Percentiles rank a stretch among this genome's conserved stretches.
phyloP scores from a whole-genome alignment of 2,113 vertebrate genomes.

The Lates calcarifer region DNA sequence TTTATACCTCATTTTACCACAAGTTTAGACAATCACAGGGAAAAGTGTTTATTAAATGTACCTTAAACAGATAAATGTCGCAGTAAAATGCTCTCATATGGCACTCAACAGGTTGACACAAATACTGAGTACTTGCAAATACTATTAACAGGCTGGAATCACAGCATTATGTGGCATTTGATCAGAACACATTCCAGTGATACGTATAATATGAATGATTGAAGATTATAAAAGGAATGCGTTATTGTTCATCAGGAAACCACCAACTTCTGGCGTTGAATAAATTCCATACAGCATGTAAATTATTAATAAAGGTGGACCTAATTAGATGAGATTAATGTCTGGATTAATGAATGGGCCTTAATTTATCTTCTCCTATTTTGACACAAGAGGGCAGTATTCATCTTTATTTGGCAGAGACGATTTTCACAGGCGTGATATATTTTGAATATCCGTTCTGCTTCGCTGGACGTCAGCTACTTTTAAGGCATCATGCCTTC shows the following conservation, averaged over 20 bases:
- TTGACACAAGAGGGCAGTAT: slow-evolving; percentile 39
- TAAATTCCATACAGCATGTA: slow-evolving; percentile 42
- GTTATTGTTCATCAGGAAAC: slow-evolving; percentile 24
- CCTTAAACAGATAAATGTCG: slow-evolving; percentile 6
- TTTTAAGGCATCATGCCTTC: background rate
- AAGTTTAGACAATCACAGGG: slow-evolving; percentile 41
- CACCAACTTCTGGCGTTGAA: background rate
- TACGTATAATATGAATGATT: slow-evolving; percentile 8
- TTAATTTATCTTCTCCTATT: background rate
- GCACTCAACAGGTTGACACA: slow-evolving; percentile 14
- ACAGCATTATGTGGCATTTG: slow-evolving; percentile 17
- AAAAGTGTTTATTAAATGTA: background rate
- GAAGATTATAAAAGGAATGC: slow-evolving; percentile 14
- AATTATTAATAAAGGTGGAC: slow-evolving; percentile 64
- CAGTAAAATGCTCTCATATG: slow-evolving; percentile 1
- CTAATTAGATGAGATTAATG: background rate
- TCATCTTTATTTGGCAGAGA: background rate
- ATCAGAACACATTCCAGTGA: slow-evolving; percentile 36
- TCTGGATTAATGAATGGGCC: background rate
- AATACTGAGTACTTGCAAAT: slow-evolving; percentile 1
- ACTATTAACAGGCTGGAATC: background rate
- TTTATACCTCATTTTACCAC: background rate
- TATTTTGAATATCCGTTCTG: slow-evolving; percentile 15
- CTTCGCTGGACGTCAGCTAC: no score
- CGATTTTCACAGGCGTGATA: no score